Percentiles rank a stretch among this genome's conserved stretches.
phyloP scores from a whole-genome alignment of 1,140 invertebrate genomes.

The Nasonia giraulti region DNA sequence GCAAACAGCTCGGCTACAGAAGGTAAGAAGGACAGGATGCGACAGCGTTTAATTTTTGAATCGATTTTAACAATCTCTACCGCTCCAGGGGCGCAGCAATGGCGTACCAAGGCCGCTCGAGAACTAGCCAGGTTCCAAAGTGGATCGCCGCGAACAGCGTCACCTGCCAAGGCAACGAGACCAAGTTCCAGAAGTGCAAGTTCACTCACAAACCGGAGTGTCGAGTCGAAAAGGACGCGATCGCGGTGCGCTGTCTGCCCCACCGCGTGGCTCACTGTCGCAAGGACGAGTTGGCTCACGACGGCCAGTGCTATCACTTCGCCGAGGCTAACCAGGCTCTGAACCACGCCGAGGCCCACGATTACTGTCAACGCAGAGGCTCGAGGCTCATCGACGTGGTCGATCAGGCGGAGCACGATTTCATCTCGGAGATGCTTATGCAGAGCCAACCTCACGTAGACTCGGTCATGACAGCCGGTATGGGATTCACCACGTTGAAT shows the following conservation, averaged over 20 bases:
- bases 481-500: conserved; percentile 73
- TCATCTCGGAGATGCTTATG: conserved; percentile 76
- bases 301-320: conserved; percentile 72
- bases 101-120: conserved; percentile 74
- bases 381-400: conserved; percentile 75
- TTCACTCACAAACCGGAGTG: conserved; percentile 66
- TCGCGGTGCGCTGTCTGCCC: conserved; percentile 71
- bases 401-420: conserved; percentile 78
- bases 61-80: not conserved
- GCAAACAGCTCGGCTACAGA: conserved; percentile 75
- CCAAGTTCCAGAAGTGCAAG: conserved; percentile 72
- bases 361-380: conserved; percentile 68
- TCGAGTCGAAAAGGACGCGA: conserved; percentile 67
- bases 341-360: conserved; percentile 73
- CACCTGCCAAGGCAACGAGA: conserved; percentile 74
- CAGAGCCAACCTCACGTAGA: conserved; percentile 68
- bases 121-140: conserved; percentile 57
- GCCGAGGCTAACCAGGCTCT: conserved; percentile 65
- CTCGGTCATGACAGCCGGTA: conserved; percentile 75
- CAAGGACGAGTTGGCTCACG: conserved; percentile 71
- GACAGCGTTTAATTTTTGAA: not conserved
- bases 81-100: conserved; percentile 73
- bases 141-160: conserved; percentile 71
- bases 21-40: conserved; percentile 62
- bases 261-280: conserved; percentile 73